Base-by-base conservation (phyloP, 2,888 invertebrate species). In the Drosophila recens region DNA sequence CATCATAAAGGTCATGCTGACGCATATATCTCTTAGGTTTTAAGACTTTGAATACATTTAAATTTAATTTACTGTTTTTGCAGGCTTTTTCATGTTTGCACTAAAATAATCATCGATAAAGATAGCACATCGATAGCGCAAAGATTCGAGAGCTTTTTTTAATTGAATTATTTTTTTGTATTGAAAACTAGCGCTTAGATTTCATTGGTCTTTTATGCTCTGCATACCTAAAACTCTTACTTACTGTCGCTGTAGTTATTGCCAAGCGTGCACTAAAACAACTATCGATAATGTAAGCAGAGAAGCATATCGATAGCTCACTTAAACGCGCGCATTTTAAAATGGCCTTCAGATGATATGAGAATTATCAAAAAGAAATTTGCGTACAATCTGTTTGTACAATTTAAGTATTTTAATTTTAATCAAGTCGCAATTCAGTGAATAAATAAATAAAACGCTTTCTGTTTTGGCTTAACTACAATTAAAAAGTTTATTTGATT, bases 401-500 rank as follows among this genome's bases (percentile, higher is more conserved):
- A 10, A 20, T 15, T 38, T 11, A 2, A 6, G 11, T 17, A 15
- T 0, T 33, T 15, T n/a, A 10, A 52, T 27, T 40, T 4, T 38
- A n/a, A 52, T 36, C 20, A 9, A 51, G 42, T 42, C 20, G 11
- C 11, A 45, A 3, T 38, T 52, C n/a, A 33, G 17, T 54, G 10
- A 17, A 15, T 8, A 34, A 45, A 46, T 15, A 23, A 82, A 75
- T 72, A 71, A 82, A 81, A 82, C 59, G 38, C 66, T 15, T 20
- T 62, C 30, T 33, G 23, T 61, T 67, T 58, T 65, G 67, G 49
- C 84, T 86, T 81, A 83, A 80, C 83, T 84, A 86, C 72, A 75
- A 83, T 79, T 86, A 80, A 82, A 82, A 82, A 67, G 67, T 80
- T 84, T 84, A 84, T 84, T 84, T 76, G 62, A 75, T 79, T 79